Evolutionary conservation across 2,113 vertebrate genomes (phyloP), one percentile per base, ranked within the genome.

Genomic region (Sinocyclocheilus anophthalmus): DNA sequence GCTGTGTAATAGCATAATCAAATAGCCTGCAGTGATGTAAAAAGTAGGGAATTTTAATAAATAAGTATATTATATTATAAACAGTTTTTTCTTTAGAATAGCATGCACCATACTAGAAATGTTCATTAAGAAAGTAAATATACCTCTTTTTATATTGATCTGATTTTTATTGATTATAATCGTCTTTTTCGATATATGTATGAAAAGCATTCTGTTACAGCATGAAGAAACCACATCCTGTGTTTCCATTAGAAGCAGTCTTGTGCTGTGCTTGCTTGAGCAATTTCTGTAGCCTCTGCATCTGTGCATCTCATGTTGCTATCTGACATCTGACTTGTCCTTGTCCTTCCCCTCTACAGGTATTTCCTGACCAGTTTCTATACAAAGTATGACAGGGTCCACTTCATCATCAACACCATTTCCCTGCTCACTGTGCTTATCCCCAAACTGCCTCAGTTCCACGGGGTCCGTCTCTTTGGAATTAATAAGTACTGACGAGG

Each of bases 311-410:
- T 87, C 63, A 78, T 24, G 11, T 57, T 67, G 63, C 2, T 76
- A 10, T 39, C 55, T 76, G 67, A 30, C 39, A 87, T 81, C 83
- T 50, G 30, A 45, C 67, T 65, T 69, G 22, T 14, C 26, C 79
- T 59, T 85, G 45, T 57, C 61, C 65, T 26, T 69, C 26, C 76
- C 80, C 33, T 81, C 76, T 81, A 22, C 93, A 99, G 98, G 92
- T 99, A 99, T 82, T 97, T 99, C 90, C 93, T 99, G 88, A 96
- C 98, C 7, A 99, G 98, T 95, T 99, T 99, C 95, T 99, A 99
- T 94, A 99, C 98, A 26, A 99, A 99, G 93, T 99, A 99, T 79
- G 97, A 99, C 83, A 90, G 95, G 4, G 94, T 94, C 86, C 98
- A 99, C 93, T 99, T 99, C 83, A 93, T 99, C 93, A 93, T 99